These are phyloP conservation scores for Actinemys pallida DNA, from an alignment of 2,113 vertebrate genomes.

Conservation along the genomic window DNA sequence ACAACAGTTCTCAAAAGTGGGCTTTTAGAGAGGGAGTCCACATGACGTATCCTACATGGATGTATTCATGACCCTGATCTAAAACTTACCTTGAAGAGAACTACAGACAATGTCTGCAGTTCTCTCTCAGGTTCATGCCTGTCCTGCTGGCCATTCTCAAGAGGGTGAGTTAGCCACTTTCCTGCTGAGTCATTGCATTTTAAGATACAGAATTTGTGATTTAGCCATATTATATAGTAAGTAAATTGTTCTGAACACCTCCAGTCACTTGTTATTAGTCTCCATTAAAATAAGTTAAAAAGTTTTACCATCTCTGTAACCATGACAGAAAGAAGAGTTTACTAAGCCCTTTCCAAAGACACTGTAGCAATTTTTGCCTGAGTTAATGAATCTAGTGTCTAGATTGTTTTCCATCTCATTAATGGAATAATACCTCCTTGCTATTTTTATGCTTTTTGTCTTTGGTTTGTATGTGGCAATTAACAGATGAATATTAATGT, in stretches of 20 bases:
- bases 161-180: not conserved
- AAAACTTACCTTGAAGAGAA: not conserved
- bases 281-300: not conserved
- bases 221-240: not conserved
- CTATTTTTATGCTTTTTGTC: too few species aligned
- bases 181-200: not conserved
- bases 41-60: not conserved
- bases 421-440: not conserved
- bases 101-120: not conserved
- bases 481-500: not conserved
- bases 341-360: not conserved
- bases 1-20: not conserved
- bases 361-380: not conserved
- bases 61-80: not conserved
- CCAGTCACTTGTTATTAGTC: not conserved
- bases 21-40: not conserved
- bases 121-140: not conserved
- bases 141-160: not conserved
- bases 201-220: not conserved
- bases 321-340: not conserved
- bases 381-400: not conserved
- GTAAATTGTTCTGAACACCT: not conserved
- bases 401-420: not conserved
- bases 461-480: not conserved
- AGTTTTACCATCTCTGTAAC: too few species aligned